Evolutionary conservation across 2,113 vertebrate species (phyloP).

Genomic region (Pelobates fuscus): DNA sequence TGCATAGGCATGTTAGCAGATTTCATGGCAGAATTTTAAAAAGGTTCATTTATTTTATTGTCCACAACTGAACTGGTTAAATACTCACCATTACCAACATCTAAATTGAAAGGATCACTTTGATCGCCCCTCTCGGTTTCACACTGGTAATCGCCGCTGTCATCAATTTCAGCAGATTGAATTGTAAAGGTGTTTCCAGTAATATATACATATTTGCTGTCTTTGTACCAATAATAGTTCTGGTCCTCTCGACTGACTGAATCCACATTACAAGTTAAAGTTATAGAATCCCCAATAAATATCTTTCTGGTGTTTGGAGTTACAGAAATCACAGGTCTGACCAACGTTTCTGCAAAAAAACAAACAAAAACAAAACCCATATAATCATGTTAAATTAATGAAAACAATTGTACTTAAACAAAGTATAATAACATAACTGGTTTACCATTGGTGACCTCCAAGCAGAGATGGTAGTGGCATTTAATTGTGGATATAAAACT

Average conservation of each 20-base stretch:
- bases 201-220: not conserved
- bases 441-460: too few species aligned
- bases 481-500: too few species aligned
- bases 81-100: slow-evolving; percentile 20
- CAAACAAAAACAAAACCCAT: too few species aligned
- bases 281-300: not conserved
- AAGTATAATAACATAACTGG: too few species aligned
- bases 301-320: not conserved
- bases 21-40: too few species aligned
- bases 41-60: too few species aligned
- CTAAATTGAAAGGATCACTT: not conserved
- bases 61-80: too few species aligned
- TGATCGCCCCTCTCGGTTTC: not conserved
- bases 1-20: too few species aligned
- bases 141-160: slow-evolving; percentile 27
- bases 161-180: not conserved
- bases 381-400: too few species aligned
- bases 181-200: not conserved
- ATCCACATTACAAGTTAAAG: not conserved
- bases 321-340: not conserved
- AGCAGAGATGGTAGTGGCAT: too few species aligned
- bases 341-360: not conserved
- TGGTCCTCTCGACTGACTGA: not conserved
- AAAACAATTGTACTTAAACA: too few species aligned
- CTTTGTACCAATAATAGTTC: slow-evolving; percentile 14